A percentile compares a stretch with the other conserved stretches of the same genome.
phyloP scores from a whole-genome alignment of 2,888 invertebrate genomes.

The Nephrotoma guestfalica region DNA sequence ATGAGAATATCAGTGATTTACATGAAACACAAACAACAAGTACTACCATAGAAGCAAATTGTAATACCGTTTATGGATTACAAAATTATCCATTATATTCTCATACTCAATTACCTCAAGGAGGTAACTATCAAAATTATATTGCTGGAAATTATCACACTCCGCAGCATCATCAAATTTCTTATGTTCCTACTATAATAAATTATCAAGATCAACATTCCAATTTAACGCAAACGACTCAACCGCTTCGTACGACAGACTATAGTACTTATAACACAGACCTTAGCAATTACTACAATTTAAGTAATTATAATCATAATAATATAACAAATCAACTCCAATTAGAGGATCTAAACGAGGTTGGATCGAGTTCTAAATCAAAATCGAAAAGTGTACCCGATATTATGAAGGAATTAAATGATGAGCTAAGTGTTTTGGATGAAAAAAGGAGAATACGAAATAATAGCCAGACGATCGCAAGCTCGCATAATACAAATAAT shows the following conservation, averaged over 20 bases:
- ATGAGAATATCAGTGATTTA: not conserved
- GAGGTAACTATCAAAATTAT: not conserved
- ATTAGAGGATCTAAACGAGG: not conserved
- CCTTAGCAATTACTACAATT: not conserved
- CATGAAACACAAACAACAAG: not conserved
- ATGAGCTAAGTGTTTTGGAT: constrained; percentile 41
- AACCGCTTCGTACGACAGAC: not conserved
- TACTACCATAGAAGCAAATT: not conserved
- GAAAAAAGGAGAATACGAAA: constrained; percentile 36
- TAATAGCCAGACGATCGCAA: constrained; percentile 35
- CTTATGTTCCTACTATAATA: not conserved
- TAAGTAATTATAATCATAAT: not conserved
- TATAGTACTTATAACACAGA: constrained; percentile 1
- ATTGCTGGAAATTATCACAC: not conserved
- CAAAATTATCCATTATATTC: not conserved
- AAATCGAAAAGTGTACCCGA: constrained; percentile 55
- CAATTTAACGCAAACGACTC: not conserved
- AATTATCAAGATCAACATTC: constrained; percentile 3
- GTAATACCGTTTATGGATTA: not conserved
- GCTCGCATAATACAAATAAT: not conserved
- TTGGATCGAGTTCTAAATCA: constrained; percentile 22
- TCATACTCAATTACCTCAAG: not conserved
- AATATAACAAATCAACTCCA: not conserved
- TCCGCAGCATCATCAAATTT: not conserved
- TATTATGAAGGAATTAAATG: constrained; percentile 58